These are phyloP conservation scores for Phalloptychus januarius DNA, from an alignment of 2,797 vertebrate genomes.

Conservation along the genomic window DNA sequence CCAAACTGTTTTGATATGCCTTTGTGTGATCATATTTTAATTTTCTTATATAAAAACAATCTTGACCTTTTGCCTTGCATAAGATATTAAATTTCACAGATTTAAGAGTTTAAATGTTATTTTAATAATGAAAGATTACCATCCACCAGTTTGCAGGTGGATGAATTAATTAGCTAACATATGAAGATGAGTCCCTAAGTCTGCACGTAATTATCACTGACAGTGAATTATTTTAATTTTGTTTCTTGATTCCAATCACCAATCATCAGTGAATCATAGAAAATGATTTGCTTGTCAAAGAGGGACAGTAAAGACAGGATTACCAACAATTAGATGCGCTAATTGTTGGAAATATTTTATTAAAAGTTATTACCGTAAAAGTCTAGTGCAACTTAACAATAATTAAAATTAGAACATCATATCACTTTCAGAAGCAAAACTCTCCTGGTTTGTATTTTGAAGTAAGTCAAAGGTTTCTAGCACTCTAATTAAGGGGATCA, in stretches of 20 bases:
- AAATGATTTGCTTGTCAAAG: not conserved
- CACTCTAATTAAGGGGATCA: not conserved
- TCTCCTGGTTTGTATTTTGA: not conserved
- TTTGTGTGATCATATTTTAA: conserved; percentile 33
- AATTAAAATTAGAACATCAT: not conserved
- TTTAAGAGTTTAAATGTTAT: not conserved
- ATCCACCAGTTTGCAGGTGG: not conserved
- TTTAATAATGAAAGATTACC: not conserved
- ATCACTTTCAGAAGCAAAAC: not conserved
- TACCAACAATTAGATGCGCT: too few relatives aligned
- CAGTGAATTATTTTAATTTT: not conserved
- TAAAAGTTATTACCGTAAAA: too few relatives aligned
- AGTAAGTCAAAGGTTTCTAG: not conserved
- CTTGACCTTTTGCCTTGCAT: not conserved
- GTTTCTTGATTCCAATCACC: not conserved
- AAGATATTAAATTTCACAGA: not conserved
- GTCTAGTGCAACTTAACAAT: not conserved
- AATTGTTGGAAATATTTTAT: too few relatives aligned
- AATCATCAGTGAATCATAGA: not conserved
- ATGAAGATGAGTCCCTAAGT: not conserved
- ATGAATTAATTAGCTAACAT: not conserved
- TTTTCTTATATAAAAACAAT: not conserved
- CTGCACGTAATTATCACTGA: not conserved
- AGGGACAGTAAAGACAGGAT: not conserved
- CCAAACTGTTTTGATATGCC: conserved; percentile 24